Base-by-base conservation (phyloP, 2,797 vertebrate genomes). In the Myotis myotis region DNA sequence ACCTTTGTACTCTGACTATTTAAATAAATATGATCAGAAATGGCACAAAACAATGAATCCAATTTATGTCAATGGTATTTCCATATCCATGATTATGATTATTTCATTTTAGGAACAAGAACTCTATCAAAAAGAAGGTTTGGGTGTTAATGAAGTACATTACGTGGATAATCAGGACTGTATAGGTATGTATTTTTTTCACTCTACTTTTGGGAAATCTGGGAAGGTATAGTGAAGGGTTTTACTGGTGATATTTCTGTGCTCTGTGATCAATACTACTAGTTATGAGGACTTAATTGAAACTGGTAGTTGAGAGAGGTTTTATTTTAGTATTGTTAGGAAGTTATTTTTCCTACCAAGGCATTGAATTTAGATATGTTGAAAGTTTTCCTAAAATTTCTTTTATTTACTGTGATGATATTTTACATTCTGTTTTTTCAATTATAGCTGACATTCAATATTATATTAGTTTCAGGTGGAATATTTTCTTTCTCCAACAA, bases 121-220 rank as follows among this genome's bases (percentile, higher is more conserved):
- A 96, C 98, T 99, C 96, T 99, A 99, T 97, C 99, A 99, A 87
- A 99, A 96, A 93, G 99, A 99, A 98, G 99, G 99, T 2, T 98
- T 99, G 7, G 99, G 99, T 2, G 99, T 99, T 95, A 99, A 99
- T 98, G 99, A 99, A 98, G 99, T 99, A 5, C 99, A 99, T 97
- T 99, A 99, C 16, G 99, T 99, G 25, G 99, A 99, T 98, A 99
- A 99, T 97, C 99, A 99, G 97, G 99, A 99, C 97, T 99, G 99
- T 94, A 99, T 99, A 97, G 99, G 99, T 99, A 98, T 17, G 98
- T 91, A 6, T 11, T 44, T 76, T 36, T 72, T 57, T 91, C 22
- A 25, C 33, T 92, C 7, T 0, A 4, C 8, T 33, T 94, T 94
- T 95, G 74, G 57, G 41, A 75, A 85, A 13, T 70, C 25, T 6